A percentile compares a stretch with the other conserved stretches of the same genome.
phyloP scores from a whole-genome alignment of 2,888 invertebrate species.

The Pelosia muscerda region DNA sequence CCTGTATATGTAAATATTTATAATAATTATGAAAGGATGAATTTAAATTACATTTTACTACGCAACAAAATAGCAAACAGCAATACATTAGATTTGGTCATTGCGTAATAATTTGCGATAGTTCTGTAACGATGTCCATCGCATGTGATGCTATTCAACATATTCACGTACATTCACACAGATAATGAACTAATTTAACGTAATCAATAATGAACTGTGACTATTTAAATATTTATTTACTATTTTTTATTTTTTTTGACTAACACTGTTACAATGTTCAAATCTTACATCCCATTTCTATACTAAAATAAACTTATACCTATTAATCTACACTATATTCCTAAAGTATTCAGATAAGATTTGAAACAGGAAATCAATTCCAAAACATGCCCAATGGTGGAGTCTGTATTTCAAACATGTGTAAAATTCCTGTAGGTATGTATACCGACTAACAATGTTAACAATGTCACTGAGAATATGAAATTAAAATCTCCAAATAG shows the following conservation, averaged over 20 bases:
- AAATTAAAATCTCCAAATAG: not conserved
- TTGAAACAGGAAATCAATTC: not conserved
- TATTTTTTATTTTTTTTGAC: not conserved
- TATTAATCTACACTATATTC: not conserved
- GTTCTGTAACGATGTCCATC: too few species aligned
- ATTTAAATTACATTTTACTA: not conserved
- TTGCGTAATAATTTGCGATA: not conserved
- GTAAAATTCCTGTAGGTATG: not conserved
- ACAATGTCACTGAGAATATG: conserved; percentile 4
- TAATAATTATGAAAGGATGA: too few species aligned
- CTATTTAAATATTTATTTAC: too few species aligned
- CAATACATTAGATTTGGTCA: fast-evolving
- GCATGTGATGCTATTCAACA: too few species aligned
- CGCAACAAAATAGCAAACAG: not conserved
- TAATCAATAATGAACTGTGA: too few species aligned
- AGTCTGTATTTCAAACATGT: not conserved
- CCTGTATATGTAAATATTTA: too few species aligned
- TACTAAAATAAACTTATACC: not conserved
- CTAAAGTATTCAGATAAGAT: not conserved
- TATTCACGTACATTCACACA: too few species aligned
- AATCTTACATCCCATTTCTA: not conserved
- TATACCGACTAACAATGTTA: not conserved
- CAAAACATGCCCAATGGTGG: not conserved
- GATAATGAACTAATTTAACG: too few species aligned
- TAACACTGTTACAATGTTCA: not conserved